These are phyloP conservation scores for Aphis craccivora DNA, from an alignment of 1,140 invertebrate genomes.

Conservation along the genomic window DNA sequence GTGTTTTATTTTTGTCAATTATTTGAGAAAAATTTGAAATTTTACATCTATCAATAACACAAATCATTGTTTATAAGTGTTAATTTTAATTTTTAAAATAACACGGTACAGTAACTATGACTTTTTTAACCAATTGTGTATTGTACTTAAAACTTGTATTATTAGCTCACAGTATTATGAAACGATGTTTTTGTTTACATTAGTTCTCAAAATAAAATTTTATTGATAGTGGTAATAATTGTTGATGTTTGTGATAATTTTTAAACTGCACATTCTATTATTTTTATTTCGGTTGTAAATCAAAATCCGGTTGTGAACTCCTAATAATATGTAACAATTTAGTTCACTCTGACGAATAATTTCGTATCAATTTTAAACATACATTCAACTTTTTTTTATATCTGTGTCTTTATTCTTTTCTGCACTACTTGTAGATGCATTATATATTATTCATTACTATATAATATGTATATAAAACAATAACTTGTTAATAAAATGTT, in stretches of 20 bases:
- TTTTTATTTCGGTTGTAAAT: constrained; percentile 53
- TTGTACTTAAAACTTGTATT: constrained; percentile 51
- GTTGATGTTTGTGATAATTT: constrained; percentile 53
- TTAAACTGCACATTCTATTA: constrained; percentile 51
- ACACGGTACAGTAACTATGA: constrained; percentile 19
- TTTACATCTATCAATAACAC: background rate
- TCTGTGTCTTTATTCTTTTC: constrained; percentile 27
- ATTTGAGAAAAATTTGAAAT: constrained; percentile 42
- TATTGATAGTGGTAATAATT: constrained; percentile 43
- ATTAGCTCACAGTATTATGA: constrained; percentile 57
- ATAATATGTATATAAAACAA: constrained; percentile 41
- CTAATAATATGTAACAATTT: background rate
- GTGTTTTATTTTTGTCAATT: constrained; percentile 43
- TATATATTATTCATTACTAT: constrained; percentile 36
- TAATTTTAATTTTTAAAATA: constrained; percentile 3
- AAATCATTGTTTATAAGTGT: constrained; percentile 10
- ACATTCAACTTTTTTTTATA: constrained; percentile 23
- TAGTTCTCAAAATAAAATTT: constrained; percentile 16
- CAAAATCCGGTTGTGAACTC: constrained; percentile 56
- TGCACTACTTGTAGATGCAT: constrained; percentile 32
- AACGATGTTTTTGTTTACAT: constrained; percentile 48
- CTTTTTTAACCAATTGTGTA: constrained; percentile 41
- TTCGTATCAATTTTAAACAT: background rate
- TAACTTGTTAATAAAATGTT: constrained; percentile 57
- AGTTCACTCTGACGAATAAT: background rate